Conservation (phyloP, 2,797 vertebrate genomes). For the Morelia viridis region DNA sequence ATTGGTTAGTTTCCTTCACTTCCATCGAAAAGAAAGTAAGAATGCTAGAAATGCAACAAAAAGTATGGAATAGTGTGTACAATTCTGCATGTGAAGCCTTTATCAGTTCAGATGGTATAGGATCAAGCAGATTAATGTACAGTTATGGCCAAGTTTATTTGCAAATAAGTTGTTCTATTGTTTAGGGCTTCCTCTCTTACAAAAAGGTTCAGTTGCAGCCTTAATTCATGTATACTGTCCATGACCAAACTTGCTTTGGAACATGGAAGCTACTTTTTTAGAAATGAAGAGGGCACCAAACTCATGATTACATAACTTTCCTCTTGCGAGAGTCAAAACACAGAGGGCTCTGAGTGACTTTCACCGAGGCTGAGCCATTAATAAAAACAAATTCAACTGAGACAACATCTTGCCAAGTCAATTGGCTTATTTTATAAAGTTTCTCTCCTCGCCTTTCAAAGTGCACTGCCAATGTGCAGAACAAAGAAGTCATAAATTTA, state of each 20-base stretch:
- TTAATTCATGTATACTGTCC: neutral
- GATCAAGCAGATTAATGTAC: neutral
- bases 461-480: slow-evolving; percentile 31
- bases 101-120: neutral
- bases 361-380: slow-evolving; percentile 25
- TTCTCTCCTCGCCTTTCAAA: slow-evolving; percentile 25
- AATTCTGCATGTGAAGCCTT: neutral
- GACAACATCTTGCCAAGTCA: neutral
- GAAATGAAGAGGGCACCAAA: neutral
- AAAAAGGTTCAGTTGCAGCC: neutral
- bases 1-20: neutral
- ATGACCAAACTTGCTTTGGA: neutral
- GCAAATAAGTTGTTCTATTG: neutral
- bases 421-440: slow-evolving; percentile 5
- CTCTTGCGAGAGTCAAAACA: slow-evolving; percentile 9
- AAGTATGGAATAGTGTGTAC: neutral
- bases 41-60: neutral
- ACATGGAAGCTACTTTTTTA: neutral
- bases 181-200: neutral
- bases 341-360: neutral
- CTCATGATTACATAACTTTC: neutral
- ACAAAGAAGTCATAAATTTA: slow-evolving; percentile 38
- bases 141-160: neutral
- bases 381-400: slow-evolving; percentile 28
- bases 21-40: neutral